Evolutionary conservation across 2,113 vertebrate genomes (phyloP).

Genomic region (Lophotis ruficrista): DNA sequence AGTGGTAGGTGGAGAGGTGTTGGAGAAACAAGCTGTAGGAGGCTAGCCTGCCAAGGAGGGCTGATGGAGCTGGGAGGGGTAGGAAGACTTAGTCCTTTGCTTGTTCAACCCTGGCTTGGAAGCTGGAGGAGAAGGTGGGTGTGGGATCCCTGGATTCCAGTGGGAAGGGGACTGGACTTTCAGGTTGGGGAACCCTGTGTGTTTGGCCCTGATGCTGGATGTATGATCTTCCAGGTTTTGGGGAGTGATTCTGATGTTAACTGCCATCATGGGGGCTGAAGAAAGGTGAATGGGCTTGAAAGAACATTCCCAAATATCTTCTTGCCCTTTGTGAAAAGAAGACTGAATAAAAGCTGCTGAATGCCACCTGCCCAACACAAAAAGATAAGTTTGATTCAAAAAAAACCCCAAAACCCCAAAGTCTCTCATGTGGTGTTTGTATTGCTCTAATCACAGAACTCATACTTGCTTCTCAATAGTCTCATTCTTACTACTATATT

Average conservation of each 20-base stretch:
- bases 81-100: neutral
- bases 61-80: neutral
- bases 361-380: accelerated
- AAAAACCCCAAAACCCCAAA: neutral
- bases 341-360: neutral
- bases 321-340: neutral
- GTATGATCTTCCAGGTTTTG: neutral
- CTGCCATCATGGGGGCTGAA: accelerated
- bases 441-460: neutral
- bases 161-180: neutral
- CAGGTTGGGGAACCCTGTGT: accelerated
- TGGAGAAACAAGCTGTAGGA: constrained; percentile 45
- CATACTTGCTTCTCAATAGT: neutral
- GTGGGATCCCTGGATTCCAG: neutral
- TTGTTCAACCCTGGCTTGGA: neutral
- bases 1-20: constrained; percentile 53
- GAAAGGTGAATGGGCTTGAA: neutral
- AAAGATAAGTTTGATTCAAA: neutral
- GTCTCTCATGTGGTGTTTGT: neutral
- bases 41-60: constrained; percentile 25
- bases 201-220: neutral
- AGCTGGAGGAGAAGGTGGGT: neutral
- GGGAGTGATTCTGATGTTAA: neutral
- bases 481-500: neutral
- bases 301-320: neutral